phyloP scores from a whole-genome alignment of 2,888 invertebrate species.

The Crioceris asparagi region DNA sequence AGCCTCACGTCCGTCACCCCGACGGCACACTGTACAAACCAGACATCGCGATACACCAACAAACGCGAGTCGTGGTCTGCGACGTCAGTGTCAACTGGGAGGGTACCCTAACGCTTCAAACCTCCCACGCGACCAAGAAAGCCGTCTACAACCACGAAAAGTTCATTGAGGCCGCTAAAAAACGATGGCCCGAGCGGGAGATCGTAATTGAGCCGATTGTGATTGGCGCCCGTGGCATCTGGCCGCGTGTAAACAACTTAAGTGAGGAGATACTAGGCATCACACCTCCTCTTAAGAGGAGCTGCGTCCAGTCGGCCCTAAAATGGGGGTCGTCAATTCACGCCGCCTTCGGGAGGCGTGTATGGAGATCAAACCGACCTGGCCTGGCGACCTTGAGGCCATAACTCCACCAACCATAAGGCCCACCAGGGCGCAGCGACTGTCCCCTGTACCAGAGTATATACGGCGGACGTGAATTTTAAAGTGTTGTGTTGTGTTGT shows the following conservation, averaged over 20 bases:
- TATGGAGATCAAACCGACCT: too few species aligned
- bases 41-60: conserved; percentile 7
- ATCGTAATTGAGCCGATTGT: not conserved
- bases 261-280: not conserved
- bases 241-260: conserved; percentile 15
- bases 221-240: conserved; percentile 20
- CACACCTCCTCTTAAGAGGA: not conserved
- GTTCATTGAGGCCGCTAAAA: conserved; percentile 15
- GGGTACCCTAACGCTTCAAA: not conserved
- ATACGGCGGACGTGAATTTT: too few species aligned
- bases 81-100: conserved; percentile 13
- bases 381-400: too few species aligned
- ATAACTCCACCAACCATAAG: too few species aligned
- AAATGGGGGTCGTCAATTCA: not conserved
- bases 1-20: conserved; percentile 16
- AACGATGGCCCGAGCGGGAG: not conserved
- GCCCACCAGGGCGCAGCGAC: too few species aligned
- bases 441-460: too few species aligned
- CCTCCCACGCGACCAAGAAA: not conserved
- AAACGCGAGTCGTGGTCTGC: not conserved
- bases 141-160: conserved; percentile 14
- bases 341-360: not conserved
- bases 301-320: not conserved
- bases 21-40: conserved; percentile 21
- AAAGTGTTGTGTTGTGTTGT: too few species aligned